phyloP scores from a whole-genome alignment of 1,140 invertebrate species.

The Melipona quadrifasciata region DNA sequence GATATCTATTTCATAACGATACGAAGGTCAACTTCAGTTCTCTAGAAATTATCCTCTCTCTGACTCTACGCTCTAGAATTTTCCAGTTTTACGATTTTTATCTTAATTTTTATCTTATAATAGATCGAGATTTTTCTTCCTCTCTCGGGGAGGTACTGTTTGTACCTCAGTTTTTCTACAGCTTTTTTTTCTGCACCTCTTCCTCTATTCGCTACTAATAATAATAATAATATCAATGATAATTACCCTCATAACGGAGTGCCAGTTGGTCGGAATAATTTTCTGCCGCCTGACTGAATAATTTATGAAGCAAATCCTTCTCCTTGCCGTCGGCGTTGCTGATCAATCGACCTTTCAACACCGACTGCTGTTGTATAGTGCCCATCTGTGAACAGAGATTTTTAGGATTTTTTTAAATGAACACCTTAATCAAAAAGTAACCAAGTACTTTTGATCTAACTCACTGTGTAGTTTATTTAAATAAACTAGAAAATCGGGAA shows the following conservation, averaged over 20 bases:
- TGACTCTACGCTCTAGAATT: background rate
- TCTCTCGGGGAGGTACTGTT: background rate
- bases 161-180: background rate
- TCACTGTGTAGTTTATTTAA: too few species aligned
- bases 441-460: too few species aligned
- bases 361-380: slow-evolving; percentile 85
- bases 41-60: background rate
- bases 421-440: too few species aligned
- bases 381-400: slow-evolving; percentile 82
- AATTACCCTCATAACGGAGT: slow-evolving; percentile 82
- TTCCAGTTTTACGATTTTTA: background rate
- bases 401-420: too few species aligned
- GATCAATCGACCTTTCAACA: slow-evolving; percentile 82
- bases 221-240: background rate
- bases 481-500: too few species aligned
- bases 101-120: too few species aligned
- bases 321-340: slow-evolving; percentile 73
- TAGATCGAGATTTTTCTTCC: background rate
- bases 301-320: slow-evolving; percentile 81
- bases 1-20: too few species aligned
- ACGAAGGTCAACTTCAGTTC: too few species aligned
- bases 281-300: slow-evolving; percentile 79
- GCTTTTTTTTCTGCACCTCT: background rate
- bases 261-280: slow-evolving; percentile 80
- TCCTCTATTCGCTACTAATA: background rate